Evolutionary conservation across 2,797 vertebrate genomes (phyloP), one percentile per base, ranked within the genome.

Genomic region (Forpus xanthops): DNA sequence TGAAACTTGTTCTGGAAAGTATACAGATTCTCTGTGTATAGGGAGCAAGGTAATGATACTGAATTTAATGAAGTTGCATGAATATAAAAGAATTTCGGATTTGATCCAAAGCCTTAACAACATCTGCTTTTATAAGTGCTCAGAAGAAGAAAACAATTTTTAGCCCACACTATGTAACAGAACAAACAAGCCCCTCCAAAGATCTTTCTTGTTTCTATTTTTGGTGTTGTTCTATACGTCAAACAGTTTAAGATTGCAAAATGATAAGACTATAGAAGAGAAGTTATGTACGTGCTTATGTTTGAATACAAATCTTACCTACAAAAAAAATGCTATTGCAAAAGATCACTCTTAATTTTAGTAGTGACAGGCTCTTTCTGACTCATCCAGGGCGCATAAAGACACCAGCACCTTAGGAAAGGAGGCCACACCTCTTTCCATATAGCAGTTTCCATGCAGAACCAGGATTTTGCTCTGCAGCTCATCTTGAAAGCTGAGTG

Each of bases 1-100:
- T 70, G 7, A 89, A 85, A 96, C 84, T 91, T 92, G 28, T 80
- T 92, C 85, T 84, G 55, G 92, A 92, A 89, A 88, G n/a, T 4
- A 37, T 44, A 75, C 19, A 91, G 19, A 73, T 47, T 83, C 27
- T 68, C 28, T 35, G 27, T 41, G 30, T 74, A 78, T 31, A 31
- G 55, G 66, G 92, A 91, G 28, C 25, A 80, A 76, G 15, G 42
- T 45, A 83, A 80, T 35, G 27, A 19, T 72, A 70, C 25, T 75
- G 50, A 88, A 91, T 91, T 89, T 77, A 13, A 71, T 83, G 87
- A 89, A 83, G 24, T 53, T 72, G 68, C 42, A 60, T 12, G 53
- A 62, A 58, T 95, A 92, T 92, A 85, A 37, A 8, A 82, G 61
- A 90, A 77, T 86, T 92, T 92, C 50, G 62, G 39, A n/a, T 70